A percentile compares a stretch with the other conserved stretches of the same genome.
These are phyloP conservation scores for Pollimyrus isidori DNA, from an alignment of 2,113 vertebrate species.

Conservation along the genomic window DNA sequence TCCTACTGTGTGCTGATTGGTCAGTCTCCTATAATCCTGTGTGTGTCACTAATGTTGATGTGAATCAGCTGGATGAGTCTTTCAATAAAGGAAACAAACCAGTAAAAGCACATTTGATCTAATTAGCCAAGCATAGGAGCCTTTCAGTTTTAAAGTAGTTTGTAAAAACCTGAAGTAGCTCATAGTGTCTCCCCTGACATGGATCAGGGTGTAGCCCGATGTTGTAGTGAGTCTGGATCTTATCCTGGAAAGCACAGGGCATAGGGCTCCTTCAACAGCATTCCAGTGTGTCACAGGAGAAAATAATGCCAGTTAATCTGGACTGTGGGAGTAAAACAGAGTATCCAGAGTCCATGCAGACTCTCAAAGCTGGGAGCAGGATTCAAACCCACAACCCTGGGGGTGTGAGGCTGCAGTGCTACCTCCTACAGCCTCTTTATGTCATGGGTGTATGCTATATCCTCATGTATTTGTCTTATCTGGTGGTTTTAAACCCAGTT, in stretches of 20 bases:
- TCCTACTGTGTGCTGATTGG: background rate
- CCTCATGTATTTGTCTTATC: background rate
- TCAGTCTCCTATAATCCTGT: background rate
- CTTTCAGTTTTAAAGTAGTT: no score
- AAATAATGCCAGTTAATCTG: background rate
- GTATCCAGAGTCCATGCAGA: background rate
- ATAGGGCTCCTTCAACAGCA: background rate
- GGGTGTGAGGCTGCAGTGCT: background rate
- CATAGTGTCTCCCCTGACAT: no score
- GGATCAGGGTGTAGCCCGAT: no score
- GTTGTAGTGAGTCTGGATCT: background rate
- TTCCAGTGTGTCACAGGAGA: background rate
- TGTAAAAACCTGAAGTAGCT: no score
- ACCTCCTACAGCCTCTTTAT: background rate
- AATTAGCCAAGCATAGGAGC: no score
- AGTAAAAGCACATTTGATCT: background rate
- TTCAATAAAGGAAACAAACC: background rate
- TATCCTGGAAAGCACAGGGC: background rate
- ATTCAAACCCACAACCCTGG: background rate
- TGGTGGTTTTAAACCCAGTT: background rate
- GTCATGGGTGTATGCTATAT: background rate
- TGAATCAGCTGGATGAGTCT: background rate
- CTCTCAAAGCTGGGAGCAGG: background rate
- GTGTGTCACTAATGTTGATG: background rate
- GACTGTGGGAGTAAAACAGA: background rate